Conservation (phyloP, 1,140 invertebrate species). For the Aphaenogaster floridana region DNA sequence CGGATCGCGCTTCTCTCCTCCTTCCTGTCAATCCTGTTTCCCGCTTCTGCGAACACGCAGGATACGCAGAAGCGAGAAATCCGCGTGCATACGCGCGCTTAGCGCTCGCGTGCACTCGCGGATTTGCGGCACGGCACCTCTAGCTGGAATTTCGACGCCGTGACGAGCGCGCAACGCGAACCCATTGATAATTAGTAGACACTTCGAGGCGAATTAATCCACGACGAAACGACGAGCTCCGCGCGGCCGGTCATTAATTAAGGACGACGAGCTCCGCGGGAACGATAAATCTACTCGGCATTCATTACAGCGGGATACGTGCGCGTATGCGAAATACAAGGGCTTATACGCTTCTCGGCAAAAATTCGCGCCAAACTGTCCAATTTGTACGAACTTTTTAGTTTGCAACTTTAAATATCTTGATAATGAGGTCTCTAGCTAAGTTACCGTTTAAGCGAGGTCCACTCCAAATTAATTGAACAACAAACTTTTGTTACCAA, state of each 20-base stretch:
- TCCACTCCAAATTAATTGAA: conserved; percentile 55
- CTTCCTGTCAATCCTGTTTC: neutral
- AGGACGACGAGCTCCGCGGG: conserved; percentile 47
- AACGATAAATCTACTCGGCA: conserved; percentile 53
- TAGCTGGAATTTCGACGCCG: conserved; percentile 71
- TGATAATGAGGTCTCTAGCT: conserved; percentile 36
- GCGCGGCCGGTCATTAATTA: conserved; percentile 71
- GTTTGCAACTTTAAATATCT: conserved; percentile 52
- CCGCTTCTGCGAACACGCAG: conserved; percentile 3
- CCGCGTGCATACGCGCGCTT: conserved; percentile 24
- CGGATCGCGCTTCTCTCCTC: conserved; percentile 25
- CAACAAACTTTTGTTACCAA: conserved; percentile 51
- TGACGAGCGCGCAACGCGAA: conserved; percentile 67
- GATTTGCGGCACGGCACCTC: conserved; percentile 60
- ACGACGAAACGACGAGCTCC: conserved; percentile 68
- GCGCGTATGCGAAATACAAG: conserved; percentile 16
- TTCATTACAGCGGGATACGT: conserved; percentile 49
- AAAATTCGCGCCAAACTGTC: conserved; percentile 5
- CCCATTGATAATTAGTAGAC: conserved; percentile 75
- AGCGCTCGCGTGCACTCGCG: conserved; percentile 21
- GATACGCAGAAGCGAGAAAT: neutral
- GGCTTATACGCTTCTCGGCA: conserved; percentile 6
- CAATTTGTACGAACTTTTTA: conserved; percentile 46
- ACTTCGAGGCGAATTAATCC: conserved; percentile 76
- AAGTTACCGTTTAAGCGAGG: conserved; percentile 42